Evolutionary conservation across 2,888 invertebrate genomes (phyloP).

Genomic region (Spicauda simplicius): DNA sequence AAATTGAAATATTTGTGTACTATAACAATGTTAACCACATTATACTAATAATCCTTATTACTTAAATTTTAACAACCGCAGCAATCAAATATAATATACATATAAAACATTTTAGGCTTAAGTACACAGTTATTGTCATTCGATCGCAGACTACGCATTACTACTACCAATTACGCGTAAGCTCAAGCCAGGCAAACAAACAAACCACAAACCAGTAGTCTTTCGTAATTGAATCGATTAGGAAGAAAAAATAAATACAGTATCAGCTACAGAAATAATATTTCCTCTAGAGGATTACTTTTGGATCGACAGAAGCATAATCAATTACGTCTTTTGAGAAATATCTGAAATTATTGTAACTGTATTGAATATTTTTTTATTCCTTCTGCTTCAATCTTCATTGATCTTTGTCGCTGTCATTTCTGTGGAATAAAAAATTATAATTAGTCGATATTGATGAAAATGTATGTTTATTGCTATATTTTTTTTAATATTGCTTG

Average conservation of each 20-base stretch:
- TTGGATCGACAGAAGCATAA: slow-evolving; percentile 2
- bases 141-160: slow-evolving; percentile 2
- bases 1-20: too few relatives aligned
- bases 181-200: slow-evolving; percentile 38
- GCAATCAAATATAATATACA: too few relatives aligned
- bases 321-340: background rate
- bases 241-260: slow-evolving; percentile 56
- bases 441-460: too few relatives aligned
- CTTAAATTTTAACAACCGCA: too few relatives aligned
- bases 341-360: background rate
- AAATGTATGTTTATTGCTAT: too few relatives aligned
- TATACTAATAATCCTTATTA: too few relatives aligned
- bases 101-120: background rate
- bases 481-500: too few relatives aligned
- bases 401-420: too few relatives aligned
- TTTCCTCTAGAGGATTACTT: slow-evolving; percentile 44
- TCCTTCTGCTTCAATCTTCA: too few relatives aligned
- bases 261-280: slow-evolving; percentile 50
- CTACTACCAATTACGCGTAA: slow-evolving; percentile 17
- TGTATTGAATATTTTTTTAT: background rate
- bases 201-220: slow-evolving; percentile 38
- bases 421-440: too few relatives aligned
- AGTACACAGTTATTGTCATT: background rate
- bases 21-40: too few relatives aligned
- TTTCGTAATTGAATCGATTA: slow-evolving; percentile 55